Base-by-base conservation (phyloP, 1,140 invertebrate genomes). In the Patella vulgata region DNA sequence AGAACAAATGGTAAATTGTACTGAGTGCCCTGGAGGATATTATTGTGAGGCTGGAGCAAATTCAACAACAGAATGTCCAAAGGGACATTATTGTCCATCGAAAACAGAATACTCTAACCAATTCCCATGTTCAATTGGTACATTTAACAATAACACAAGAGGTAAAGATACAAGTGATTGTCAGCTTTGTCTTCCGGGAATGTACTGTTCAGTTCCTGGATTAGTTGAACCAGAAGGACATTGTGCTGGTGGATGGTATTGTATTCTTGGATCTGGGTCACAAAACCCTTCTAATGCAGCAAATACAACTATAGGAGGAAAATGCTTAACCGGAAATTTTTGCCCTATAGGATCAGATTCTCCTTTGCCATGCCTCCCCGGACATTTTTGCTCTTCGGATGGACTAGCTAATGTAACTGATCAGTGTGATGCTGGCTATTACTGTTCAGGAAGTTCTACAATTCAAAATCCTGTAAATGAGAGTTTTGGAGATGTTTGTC, bases 171-270 rank as follows among this genome's bases (percentile, higher is more conserved):
- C 66, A 33, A 68, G 54, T 2, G 57, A 64, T 11, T 82, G 80
- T 52, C 59, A 71, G 47, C 43, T 76, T 0, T 82, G 79, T 63
- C 61, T 72, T 28, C 71, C 79, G 19, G 80, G 80, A 0, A 59
- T 69, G 19, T 82, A 82, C 50, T 82, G 80, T 52, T 73, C 74
- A 1, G 62, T 55, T 3, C 39, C 66, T 28, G 79, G 79, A 9
- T 55, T 80, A 21, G 51, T 69, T 4, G 60, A 68, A 33, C 76
- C 79, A 12, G 66, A 68, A 36, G 80, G 76, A 14, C 48, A 55
- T 19, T 82, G 80, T 68, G 52, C 66, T 36, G 73, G 78, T 23
- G 80, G 80, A 8, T 81, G 71, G 68, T 82, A 80, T 64, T 82
- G 80, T 53, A 73, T 71, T 1, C 55, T 72, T n/a, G 80, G 77